Evolutionary conservation across 2,113 vertebrate genomes (phyloP).

Genomic region (Saccopteryx leptura): DNA sequence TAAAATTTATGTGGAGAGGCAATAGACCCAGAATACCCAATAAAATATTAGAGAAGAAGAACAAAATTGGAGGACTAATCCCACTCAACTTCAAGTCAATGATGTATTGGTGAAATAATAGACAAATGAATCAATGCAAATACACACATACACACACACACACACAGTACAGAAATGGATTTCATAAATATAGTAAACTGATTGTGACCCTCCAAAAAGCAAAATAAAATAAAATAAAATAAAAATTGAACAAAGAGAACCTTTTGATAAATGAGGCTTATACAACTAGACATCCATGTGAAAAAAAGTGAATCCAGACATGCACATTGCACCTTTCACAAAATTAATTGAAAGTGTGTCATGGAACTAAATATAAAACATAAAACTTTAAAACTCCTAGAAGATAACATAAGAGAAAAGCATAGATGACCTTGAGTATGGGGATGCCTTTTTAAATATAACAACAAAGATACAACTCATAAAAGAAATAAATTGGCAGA

Average conservation of each 20-base stretch:
- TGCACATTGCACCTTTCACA: neutral
- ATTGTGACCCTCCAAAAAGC: neutral
- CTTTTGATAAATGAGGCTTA: neutral
- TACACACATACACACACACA: neutral
- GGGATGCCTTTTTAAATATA: neutral
- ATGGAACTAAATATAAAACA: neutral
- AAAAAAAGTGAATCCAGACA: neutral
- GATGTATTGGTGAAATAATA: neutral
- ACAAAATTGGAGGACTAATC: neutral
- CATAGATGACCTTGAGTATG: neutral
- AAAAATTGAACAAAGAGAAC: neutral
- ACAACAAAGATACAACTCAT: neutral
- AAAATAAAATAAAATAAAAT: neutral
- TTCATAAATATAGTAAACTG: neutral
- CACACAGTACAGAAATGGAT: neutral
- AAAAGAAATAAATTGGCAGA: neutral
- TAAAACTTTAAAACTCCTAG: neutral
- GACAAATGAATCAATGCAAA: neutral
- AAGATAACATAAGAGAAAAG: neutral
- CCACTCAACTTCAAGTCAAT: neutral
- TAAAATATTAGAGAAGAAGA: neutral
- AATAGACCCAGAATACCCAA: neutral
- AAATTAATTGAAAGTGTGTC: neutral
- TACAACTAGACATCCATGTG: neutral
- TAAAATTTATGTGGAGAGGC: neutral